Evolutionary conservation across 1,140 invertebrate species (phyloP).

Genomic region (Drosophila bifasciata): DNA sequence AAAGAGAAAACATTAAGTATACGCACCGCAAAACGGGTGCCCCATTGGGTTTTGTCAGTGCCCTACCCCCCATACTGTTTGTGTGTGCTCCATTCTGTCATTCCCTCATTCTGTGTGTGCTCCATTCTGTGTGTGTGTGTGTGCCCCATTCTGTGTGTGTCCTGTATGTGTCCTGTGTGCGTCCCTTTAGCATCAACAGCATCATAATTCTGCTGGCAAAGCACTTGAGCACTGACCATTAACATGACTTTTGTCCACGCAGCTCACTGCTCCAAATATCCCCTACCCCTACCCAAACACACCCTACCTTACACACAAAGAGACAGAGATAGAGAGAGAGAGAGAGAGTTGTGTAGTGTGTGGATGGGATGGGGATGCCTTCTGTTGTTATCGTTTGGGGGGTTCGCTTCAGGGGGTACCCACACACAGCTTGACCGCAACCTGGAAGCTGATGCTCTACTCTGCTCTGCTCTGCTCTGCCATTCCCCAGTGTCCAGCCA

Average conservation of each 20-base stretch:
- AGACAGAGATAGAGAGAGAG: background rate
- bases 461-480: too few relatives aligned
- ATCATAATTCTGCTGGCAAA: conserved; percentile 71
- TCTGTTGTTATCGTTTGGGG: conserved; percentile 3
- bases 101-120: too few relatives aligned
- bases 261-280: too few relatives aligned
- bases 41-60: conserved; percentile 1
- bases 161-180: conserved; percentile 26
- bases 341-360: background rate
- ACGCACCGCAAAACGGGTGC: conserved; percentile 33
- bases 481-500: conserved; percentile 5
- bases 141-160: background rate
- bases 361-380: background rate
- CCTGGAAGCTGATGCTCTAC: too few relatives aligned
- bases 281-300: background rate
- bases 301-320: background rate
- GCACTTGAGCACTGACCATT: conserved; percentile 76
- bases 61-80: conserved; percentile 2
- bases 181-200: conserved; percentile 8
- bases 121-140: background rate
- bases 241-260: conserved; percentile 74
- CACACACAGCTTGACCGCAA: too few relatives aligned
- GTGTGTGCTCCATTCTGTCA: background rate
- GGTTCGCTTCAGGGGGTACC: too few relatives aligned
- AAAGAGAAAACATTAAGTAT: conserved; percentile 43